Base-by-base conservation (phyloP, 2,888 invertebrate species). In the Andrena marginata region DNA sequence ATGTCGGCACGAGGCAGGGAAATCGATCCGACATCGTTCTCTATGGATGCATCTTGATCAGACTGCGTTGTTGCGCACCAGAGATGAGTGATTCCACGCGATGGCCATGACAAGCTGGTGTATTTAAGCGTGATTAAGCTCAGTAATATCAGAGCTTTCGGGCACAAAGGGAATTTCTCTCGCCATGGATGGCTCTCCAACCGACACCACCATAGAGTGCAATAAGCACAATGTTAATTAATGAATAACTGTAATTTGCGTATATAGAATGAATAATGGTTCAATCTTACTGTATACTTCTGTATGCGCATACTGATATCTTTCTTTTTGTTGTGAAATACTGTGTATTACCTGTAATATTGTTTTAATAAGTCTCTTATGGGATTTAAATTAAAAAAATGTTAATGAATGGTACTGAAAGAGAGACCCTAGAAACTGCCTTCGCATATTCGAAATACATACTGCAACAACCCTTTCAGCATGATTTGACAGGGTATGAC, bases 61-160 rank as follows among this genome's bases (percentile, higher is more conserved):
- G 54, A 20, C 48, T 49, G n/a, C 20, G 59, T 31, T 73, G 73
- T 7, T 48, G 67, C 26, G 59, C 48, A 8, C 33, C 33, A 33
- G 33, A 33, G 63, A 20, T 48, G 63, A 63, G 51, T 35, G 13
- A 63, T 42, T 62, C 72, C 60, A 62, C 51, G 49, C 67, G 75
- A 33, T 65, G 63, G 62, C 29, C n/a, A 54, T 62, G 70, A 69
- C 67, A 77, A 74, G 73, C 64, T 10, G 63, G 49, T 72, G 84
- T 86, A 88, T 86, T 86, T 86, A 85, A 86, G 82, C 83, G 74
- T 85, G 88, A 88, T 88, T 88, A 88, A 88, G 85, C 86, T 74
- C 71, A 56, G 82, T 83, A 84, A 85, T 88, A 85, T 86, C 80
- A 75, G 23, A 69, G 80, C 81, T 88, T 88, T 88, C 80, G 81